Base-by-base conservation (phyloP, 2,797 vertebrate species). In the Pristis pectinata region DNA sequence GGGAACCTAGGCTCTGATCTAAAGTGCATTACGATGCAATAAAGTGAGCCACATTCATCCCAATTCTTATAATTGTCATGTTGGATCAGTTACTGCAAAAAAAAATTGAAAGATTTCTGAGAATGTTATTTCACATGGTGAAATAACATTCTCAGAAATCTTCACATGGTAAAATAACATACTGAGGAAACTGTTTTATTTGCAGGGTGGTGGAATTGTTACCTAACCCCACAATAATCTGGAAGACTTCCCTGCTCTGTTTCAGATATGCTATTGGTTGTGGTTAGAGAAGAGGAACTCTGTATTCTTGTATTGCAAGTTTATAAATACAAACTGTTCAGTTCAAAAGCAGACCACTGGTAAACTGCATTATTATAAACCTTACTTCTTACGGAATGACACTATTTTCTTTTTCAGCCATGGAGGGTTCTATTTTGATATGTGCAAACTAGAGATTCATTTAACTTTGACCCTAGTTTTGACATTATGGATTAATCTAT, bases 251-350 rank as follows among this genome's bases (percentile, higher is more conserved):
- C 89, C 95, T 96, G 95, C 44, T 94, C 64, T 74, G 93, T 61
- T 91, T 94, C 95, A 95, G 95, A 85, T 82, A 56, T 95, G 95
- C 95, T 79, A 95, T 95, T 97, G 96, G 96, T 96, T 97, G 96
- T 95, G 95, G 97, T 27, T 95, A 95, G 95, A 95, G 95, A 96
- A 97, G 97, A 97, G 96, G 95, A 96, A 96, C 95, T 94, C 83
- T 95, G 96, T 96, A 96, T 95, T 96, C 98, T 98, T 98, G 97
- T 96, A 95, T 97, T 98, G 98, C 98, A 97, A 96, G 96, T 95
- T 95, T 96, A 96, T 96, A 97, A 97, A 97, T 94, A 95, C 97
- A 97, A 98, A 96, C 95, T 97, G 97, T 96, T 97, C 96, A 97
- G 97, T 98, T 98, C 97, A 98, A 98, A 98, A 98, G 94, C 22